Base-by-base conservation (phyloP, 2,797 vertebrate genomes). In the Mormyrops attenuatus region DNA sequence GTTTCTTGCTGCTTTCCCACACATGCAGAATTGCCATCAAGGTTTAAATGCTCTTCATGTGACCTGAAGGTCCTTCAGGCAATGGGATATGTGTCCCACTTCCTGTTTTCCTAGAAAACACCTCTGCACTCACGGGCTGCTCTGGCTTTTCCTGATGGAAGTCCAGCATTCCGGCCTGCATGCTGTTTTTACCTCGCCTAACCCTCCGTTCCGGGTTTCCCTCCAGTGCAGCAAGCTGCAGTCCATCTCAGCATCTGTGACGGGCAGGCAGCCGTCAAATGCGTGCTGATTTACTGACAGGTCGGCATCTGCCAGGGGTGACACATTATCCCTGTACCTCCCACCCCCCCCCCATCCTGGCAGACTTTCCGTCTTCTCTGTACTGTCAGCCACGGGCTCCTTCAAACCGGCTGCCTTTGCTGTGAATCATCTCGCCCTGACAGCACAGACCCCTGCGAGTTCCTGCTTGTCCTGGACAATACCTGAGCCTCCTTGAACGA, bases 381-480 rank as follows among this genome's bases (percentile, higher is more conserved):
- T 63, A 15, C 15, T 17, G 44, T 47, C 88, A 88, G 88, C 87
- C n/a, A 66, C 13, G 15, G 26, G 47, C 66, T 80, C 26, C 30
- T 88, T 77, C 44, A 80, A 60, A 26, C n/a, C 6, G 34, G 57
- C 34, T 20, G 50, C 66, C 38, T 22, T 88, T 11, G 34, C 22
- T 20, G 22, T 88, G 88, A 88, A 88, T 88, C 66, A 88, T 80
- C 69, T 77, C 0, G 17, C 3, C 22, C 49, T 80, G 47, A 88
- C 88, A 88, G 34, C 11, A 66, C 66, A 63, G 55, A 57, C 6
- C 57, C 41, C 13, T 52, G 7, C 87, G 7, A 60, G 87, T 66
- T 88, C 60, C 30, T 63, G 87, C 87, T 63, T 88, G 87, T 66
- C 87, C 38, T 88, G 57, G 20, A 69, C 50, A 63, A 57, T 20